Conservation (phyloP, 2,113 vertebrate species). For the Agapornis roseicollis region DNA sequence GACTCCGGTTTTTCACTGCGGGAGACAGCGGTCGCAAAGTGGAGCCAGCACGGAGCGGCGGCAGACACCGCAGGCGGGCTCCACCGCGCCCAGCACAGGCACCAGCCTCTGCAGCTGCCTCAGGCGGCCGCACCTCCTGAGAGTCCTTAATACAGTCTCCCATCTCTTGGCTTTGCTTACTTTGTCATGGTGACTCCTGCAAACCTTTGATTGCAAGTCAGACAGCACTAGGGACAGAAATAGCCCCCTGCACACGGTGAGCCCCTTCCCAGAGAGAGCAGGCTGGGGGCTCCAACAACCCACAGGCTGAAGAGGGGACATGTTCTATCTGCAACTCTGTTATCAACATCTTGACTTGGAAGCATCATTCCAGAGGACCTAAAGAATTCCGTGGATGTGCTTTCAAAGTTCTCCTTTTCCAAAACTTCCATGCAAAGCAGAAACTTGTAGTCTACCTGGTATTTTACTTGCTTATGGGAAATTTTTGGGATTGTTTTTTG, state of each 20-base stretch:
- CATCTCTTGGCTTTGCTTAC: neutral
- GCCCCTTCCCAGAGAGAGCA: fast-evolving
- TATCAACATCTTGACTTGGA: neutral
- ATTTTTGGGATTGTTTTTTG: neutral
- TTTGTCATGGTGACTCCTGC: neutral
- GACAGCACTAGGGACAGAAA: neutral
- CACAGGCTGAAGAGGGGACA: neutral
- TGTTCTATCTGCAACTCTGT: neutral
- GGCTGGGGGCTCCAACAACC: neutral
- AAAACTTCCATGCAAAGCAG: neutral
- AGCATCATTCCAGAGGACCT: neutral
- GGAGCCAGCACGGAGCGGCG: neutral
- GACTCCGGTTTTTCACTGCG: neutral
- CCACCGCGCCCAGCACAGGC: neutral
- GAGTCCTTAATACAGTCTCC: neutral
- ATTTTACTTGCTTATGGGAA: neutral
- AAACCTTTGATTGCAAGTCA: neutral
- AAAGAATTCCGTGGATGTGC: neutral
- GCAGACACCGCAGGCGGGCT: neutral
- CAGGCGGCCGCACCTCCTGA: neutral
- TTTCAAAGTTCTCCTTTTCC: neutral
- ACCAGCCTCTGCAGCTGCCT: neutral
- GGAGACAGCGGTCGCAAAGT: neutral
- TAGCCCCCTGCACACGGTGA: fast-evolving
- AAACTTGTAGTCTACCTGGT: neutral